These are phyloP conservation scores for Raphicerus campestris DNA, from an alignment of 2,113 vertebrate genomes.

Conservation along the genomic window DNA sequence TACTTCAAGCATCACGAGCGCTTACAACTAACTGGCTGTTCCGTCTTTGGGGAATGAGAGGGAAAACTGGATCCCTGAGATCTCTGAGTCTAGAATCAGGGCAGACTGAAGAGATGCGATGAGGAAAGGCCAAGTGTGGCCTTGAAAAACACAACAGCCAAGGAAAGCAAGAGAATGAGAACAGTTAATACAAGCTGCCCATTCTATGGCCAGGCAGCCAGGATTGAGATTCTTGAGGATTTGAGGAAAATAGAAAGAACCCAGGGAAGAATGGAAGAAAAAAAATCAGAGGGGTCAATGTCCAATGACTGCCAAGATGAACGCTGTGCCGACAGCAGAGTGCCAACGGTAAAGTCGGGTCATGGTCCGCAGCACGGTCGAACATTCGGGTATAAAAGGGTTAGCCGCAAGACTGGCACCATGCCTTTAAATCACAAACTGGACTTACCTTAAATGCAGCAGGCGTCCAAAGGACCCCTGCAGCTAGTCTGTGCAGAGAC, in stretches of 20 bases:
- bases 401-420: background rate
- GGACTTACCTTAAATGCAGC: background rate
- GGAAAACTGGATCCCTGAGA: background rate
- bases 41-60: background rate
- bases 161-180: background rate
- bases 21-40: background rate
- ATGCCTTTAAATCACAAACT: background rate
- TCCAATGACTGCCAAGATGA: background rate
- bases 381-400: background rate
- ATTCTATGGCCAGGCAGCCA: background rate
- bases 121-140: background rate
- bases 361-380: accelerated
- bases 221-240: background rate
- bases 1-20: background rate
- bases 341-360: background rate
- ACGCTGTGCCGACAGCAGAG: background rate
- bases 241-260: background rate
- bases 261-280: background rate
- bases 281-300: background rate
- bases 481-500: background rate
- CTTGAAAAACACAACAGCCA: background rate
- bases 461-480: background rate
- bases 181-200: background rate
- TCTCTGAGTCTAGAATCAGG: background rate
- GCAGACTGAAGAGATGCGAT: background rate